A percentile compares a stretch with the other conserved stretches of the same genome.
Evolutionary conservation across 2,113 vertebrate species (phyloP).

Genomic region (Chauna torquata): DNA sequence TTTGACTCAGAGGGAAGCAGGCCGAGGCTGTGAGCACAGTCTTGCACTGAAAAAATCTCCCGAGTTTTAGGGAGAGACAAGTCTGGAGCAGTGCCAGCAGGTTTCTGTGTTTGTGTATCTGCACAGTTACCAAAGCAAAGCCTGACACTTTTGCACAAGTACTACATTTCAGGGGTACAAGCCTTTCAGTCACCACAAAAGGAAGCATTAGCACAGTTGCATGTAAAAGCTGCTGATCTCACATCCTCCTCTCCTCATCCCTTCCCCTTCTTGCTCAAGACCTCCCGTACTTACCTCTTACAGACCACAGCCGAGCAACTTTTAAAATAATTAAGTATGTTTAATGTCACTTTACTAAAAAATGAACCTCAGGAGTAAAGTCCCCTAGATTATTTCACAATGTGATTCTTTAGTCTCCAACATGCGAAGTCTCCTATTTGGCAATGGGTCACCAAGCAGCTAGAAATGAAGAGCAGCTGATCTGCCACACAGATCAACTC

Average conservation of each 20-base stretch:
- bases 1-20: neutral
- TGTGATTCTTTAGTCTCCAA: neutral
- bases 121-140: neutral
- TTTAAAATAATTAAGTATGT: neutral
- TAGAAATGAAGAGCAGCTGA: neutral
- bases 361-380: neutral
- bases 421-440: neutral
- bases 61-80: accelerated
- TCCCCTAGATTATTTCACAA: neutral
- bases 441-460: neutral
- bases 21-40: neutral
- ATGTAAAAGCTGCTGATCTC: neutral
- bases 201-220: neutral
- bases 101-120: neutral
- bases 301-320: neutral
- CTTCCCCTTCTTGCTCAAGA: neutral
- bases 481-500: neutral
- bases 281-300: neutral
- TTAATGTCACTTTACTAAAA: too few species aligned
- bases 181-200: neutral
- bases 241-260: neutral
- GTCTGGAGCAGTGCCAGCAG: neutral
- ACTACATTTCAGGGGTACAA: neutral
- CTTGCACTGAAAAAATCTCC: neutral
- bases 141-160: neutral